Conservation (phyloP, 2,888 invertebrate species). For the Coelinius sp. region DNA sequence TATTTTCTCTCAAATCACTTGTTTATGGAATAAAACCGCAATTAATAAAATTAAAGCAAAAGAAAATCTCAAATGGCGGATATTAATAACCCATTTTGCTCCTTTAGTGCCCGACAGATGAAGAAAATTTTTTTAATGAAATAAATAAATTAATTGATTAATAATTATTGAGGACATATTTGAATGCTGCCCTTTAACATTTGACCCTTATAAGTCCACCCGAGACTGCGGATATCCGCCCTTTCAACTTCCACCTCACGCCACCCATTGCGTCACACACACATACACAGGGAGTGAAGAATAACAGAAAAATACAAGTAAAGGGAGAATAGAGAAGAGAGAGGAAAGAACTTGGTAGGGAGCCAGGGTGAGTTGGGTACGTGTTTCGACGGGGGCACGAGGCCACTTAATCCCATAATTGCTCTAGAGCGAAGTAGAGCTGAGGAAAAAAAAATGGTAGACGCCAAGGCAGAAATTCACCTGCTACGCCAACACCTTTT, state of each 20-base stretch:
- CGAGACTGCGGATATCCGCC: conserved; percentile 34
- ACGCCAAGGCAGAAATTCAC: neutral
- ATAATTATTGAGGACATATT: conserved; percentile 27
- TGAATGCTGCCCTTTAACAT: conserved; percentile 36
- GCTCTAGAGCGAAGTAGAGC: conserved; percentile 30
- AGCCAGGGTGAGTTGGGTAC: neutral
- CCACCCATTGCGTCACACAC: conserved; percentile 19
- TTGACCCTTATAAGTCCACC: conserved; percentile 37
- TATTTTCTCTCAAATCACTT: too few relatives aligned
- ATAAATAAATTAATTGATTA: neutral
- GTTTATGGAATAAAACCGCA: too few relatives aligned
- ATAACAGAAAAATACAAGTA: neutral
- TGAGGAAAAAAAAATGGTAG: neutral
- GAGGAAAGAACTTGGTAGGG: conserved; percentile 11
- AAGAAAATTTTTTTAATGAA: too few relatives aligned
- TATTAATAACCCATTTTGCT: too few relatives aligned
- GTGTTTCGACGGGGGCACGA: conserved; percentile 40
- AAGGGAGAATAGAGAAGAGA: conserved; percentile 4
- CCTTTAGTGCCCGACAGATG: too few relatives aligned
- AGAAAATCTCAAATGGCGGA: too few relatives aligned
- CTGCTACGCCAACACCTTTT: conserved; percentile 15
- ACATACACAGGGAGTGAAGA: conserved; percentile 9
- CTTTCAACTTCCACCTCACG: conserved; percentile 23
- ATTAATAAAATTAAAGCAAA: too few relatives aligned
- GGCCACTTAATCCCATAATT: conserved; percentile 46